Evolutionary conservation across 2,113 vertebrate species (phyloP), one percentile per base, ranked within the genome.

Genomic region (Numenius arquata): DNA sequence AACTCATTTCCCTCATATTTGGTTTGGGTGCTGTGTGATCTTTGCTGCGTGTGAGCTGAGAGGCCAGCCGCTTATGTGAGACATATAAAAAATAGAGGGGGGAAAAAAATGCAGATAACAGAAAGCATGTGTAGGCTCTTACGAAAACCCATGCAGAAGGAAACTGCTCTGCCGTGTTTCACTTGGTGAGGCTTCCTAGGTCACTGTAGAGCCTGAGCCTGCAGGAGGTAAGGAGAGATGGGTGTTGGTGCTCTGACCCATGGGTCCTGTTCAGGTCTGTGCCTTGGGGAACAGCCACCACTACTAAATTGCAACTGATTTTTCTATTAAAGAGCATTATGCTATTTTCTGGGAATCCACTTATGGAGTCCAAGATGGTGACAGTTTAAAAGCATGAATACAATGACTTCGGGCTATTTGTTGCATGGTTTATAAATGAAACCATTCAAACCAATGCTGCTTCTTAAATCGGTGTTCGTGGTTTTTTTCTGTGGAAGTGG

Each of bases 111-210:
- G 3, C 1, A 16, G n/a, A 10, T 34, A 11, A 72, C 36, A 47
- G 45, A 36, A 91, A 63, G 7, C 63, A 9, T 0, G 0, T 3
- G 7, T 10, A 19, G 22, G 36, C 19, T 43, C 25, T 40, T 12
- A 25, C 12, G 34, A 5, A 48, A 70, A 34, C 5, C 25, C 15
- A 19, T 0, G 11, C 48, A 38, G 68, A 47, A 4, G 61, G 34
- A 62, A 47, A 3, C 56, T 12, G 50, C 43, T 65, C 13, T 43
- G 62, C 45, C 61, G 30, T 5, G 45, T 34, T 75, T 16, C 11
- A 1, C 38, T 40, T 9, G 12, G 6, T 32, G 65, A 19, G 5
- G 45, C 21, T 36, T 22, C 16, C 50, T 30, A 7, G 34, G 8
- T 8, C 3, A 16, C 45, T 15, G 55, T 36, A 41, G 68, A 63